Percentiles rank a stretch among this genome's conserved stretches.
Conservation (phyloP, 2,797 vertebrate genomes). For the Apogon talboti region DNA sequence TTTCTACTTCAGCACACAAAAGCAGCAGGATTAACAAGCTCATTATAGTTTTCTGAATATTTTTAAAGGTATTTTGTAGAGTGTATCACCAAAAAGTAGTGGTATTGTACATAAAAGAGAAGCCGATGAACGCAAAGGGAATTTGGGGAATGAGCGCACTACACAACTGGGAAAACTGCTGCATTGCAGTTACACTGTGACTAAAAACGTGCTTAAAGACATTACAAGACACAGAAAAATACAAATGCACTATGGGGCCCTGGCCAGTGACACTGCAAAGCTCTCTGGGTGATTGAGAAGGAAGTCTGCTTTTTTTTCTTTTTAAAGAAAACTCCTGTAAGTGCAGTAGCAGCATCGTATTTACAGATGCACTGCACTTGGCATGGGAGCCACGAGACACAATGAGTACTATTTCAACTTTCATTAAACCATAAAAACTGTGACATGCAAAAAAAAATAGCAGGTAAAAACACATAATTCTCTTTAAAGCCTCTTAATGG, state of each 20-base stretch:
- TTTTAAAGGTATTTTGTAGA: too few relatives aligned
- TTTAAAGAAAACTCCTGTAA: too few relatives aligned
- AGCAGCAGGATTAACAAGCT: too few relatives aligned
- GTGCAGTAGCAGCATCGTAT: background rate
- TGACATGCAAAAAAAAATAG: background rate
- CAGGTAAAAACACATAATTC: background rate
- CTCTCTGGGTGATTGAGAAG: too few relatives aligned
- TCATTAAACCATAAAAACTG: slow-evolving; percentile 1
- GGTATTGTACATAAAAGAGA: too few relatives aligned
- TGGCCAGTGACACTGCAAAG: background rate
- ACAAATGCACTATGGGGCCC: background rate
- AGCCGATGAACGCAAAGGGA: too few relatives aligned
- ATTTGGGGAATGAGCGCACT: too few relatives aligned
- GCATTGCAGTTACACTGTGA: background rate
- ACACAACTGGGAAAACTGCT: background rate
- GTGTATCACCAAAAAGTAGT: too few relatives aligned
- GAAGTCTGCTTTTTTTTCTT: background rate
- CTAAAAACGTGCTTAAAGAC: background rate
- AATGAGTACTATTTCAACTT: background rate
- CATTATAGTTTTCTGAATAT: too few relatives aligned
- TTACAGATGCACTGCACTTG: background rate
- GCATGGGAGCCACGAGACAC: background rate
- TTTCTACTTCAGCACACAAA: too few relatives aligned
- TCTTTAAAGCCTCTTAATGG: slow-evolving; percentile 13
- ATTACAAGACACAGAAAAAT: background rate